Conservation (phyloP, 2,113 vertebrate genomes). For the Vulpes vulpes region DNA sequence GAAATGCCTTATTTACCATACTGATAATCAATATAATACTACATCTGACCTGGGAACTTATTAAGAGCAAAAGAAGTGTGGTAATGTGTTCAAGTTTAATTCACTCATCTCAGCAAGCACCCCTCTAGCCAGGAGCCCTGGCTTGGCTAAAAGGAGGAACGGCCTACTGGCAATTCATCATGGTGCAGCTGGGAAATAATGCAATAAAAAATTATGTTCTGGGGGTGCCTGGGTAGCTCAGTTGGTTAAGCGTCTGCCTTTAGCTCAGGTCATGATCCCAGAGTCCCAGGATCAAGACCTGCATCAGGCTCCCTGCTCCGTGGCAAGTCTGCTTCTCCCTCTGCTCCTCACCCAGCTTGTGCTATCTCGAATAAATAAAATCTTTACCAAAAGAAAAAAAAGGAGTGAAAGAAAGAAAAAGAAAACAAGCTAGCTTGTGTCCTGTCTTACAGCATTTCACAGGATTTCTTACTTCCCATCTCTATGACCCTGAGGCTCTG, state of each 20-base stretch:
- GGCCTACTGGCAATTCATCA: neutral
- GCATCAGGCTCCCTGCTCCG: no score
- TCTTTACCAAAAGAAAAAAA: no score
- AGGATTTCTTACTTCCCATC: neutral
- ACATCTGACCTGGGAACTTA: neutral
- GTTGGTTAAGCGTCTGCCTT: no score
- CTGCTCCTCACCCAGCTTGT: no score
- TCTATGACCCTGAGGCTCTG: neutral
- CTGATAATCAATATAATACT: neutral
- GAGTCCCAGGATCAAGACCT: no score
- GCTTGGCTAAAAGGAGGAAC: neutral
- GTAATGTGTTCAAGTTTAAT: neutral
- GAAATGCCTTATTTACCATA: neutral
- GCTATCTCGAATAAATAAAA: no score
- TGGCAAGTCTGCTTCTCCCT: no score
- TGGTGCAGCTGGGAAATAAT: neutral
- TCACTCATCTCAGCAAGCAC: neutral
- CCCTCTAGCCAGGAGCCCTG: neutral
- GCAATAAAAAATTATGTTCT: rapidly evolving
- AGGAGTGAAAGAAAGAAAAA: no score
- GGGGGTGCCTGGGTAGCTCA: no score
- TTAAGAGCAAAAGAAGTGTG: neutral
- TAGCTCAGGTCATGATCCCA: no score
- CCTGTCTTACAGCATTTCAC: neutral
- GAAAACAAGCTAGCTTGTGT: no score